phyloP scores from a whole-genome alignment of 2,888 invertebrate species.

The Holacanthella duospinosa region DNA sequence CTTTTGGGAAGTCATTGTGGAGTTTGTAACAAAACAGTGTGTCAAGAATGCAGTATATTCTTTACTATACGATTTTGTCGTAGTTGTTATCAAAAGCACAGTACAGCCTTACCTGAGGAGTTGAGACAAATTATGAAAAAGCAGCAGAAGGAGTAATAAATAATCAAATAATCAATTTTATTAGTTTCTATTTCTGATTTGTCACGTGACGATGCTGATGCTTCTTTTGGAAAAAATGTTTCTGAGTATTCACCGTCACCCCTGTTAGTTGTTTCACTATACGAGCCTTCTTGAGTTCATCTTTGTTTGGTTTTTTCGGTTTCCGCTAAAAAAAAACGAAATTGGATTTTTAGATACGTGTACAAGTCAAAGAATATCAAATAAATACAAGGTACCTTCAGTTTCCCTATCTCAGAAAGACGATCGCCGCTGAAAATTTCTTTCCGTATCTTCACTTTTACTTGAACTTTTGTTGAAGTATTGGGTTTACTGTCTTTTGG shows the following conservation, averaged over 20 bases:
- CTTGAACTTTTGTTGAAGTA: conserved; percentile 5
- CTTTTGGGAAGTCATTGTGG: conserved; percentile 66
- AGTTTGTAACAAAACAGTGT: conserved; percentile 57
- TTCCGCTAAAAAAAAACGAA: conserved; percentile 23
- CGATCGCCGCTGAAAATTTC: conserved; percentile 21
- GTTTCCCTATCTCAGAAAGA: conserved; percentile 28
- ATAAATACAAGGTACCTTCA: conserved; percentile 20
- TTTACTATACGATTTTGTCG: conserved; percentile 64
- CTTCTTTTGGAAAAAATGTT: conserved; percentile 1
- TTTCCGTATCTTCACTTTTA: conserved; percentile 34
- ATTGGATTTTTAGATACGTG: too few relatives aligned
- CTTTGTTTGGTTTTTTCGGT: conserved; percentile 25
- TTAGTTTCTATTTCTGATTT: background rate
- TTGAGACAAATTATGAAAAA: conserved; percentile 41
- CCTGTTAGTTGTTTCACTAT: conserved; percentile 27
- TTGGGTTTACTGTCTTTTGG: conserved; percentile 8
- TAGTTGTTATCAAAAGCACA: conserved; percentile 53
- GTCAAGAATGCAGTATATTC: conserved; percentile 71
- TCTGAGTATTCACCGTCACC: conserved; percentile 5
- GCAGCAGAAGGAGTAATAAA: conserved; percentile 4
- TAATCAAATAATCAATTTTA: background rate
- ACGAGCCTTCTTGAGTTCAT: conserved; percentile 22
- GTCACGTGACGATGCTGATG: background rate
- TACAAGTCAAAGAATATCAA: background rate
- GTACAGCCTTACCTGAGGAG: conserved; percentile 57